phyloP scores from a whole-genome alignment of 1,140 invertebrate species.

The Neotoxoptera formosana region DNA sequence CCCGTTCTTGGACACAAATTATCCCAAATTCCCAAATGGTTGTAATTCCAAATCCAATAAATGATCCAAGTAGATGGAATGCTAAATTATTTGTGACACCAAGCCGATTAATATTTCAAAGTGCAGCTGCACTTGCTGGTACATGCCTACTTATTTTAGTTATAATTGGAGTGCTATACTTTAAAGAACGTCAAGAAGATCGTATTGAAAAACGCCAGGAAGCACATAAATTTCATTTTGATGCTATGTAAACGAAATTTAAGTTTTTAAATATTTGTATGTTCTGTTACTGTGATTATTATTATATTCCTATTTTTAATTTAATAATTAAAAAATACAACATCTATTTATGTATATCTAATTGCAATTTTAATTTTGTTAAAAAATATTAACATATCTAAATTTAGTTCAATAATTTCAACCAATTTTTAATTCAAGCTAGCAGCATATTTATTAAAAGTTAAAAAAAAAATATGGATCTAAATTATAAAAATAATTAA shows the following conservation, averaged over 20 bases:
- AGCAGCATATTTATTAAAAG: not conserved
- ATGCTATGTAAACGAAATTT: conserved; percentile 71
- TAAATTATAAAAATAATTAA: not conserved
- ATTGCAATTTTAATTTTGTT: not conserved
- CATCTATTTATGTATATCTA: not conserved
- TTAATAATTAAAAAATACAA: not conserved
- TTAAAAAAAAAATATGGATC: not conserved
- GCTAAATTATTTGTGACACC: conserved; percentile 96
- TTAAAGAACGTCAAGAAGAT: conserved; percentile 92
- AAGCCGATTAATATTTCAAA: conserved; percentile 90
- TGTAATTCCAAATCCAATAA: conserved; percentile 86
- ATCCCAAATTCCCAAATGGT: conserved; percentile 98
- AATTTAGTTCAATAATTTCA: not conserved
- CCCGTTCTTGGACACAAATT: conserved; percentile 85
- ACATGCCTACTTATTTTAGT: conserved; percentile 86
- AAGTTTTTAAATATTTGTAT: conserved; percentile 34
- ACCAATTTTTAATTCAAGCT: not conserved
- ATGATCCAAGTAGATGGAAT: conserved; percentile 83
- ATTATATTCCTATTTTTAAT: conserved; percentile 30
- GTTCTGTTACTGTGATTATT: conserved; percentile 44
- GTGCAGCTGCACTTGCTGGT: conserved; percentile 85
- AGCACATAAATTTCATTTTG: conserved; percentile 85
- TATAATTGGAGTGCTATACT: conserved; percentile 88
- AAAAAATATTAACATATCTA: not conserved
- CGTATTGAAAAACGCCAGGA: conserved; percentile 87